These are phyloP conservation scores for Nomada fucata DNA, from an alignment of 2,888 invertebrate species.

Conservation along the genomic window DNA sequence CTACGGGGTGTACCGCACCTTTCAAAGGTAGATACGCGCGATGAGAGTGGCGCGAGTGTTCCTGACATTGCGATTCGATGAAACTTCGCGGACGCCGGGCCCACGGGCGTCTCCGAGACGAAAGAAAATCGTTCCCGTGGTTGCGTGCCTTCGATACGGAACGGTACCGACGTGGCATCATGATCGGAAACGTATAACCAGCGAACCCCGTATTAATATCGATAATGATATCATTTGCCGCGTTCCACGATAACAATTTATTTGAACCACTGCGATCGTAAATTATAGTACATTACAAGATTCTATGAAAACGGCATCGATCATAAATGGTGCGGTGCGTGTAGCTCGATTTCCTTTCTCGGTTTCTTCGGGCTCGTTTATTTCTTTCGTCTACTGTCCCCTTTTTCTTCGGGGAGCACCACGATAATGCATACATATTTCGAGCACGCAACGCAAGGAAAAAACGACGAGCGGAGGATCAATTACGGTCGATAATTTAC, in stretches of 20 bases:
- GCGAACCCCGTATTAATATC: constrained; percentile 36
- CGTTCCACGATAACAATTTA: constrained; percentile 18
- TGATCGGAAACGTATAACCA: constrained; percentile 20
- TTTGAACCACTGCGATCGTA: background rate
- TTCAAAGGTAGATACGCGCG: too few relatives aligned
- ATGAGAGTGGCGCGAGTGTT: too few relatives aligned
- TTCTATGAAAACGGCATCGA: background rate
- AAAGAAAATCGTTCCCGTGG: background rate
- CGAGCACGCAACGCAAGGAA: background rate
- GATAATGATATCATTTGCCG: constrained; percentile 50
- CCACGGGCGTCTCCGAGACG: background rate
- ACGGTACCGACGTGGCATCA: constrained; percentile 26
- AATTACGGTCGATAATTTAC: constrained; percentile 39
- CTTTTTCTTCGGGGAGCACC: background rate
- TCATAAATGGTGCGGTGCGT: background rate
- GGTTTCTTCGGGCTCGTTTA: background rate
- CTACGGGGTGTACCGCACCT: too few relatives aligned
- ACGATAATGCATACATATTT: too few relatives aligned
- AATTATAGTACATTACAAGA: background rate
- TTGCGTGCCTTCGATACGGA: constrained; percentile 30
- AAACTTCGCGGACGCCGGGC: constrained; percentile 28
- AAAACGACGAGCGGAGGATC: constrained; percentile 6
- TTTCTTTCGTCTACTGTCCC: background rate
- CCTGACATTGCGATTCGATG: background rate
- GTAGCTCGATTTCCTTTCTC: background rate